phyloP scores from a whole-genome alignment of 2,797 vertebrate genomes.

The Cyprinella venusta region DNA sequence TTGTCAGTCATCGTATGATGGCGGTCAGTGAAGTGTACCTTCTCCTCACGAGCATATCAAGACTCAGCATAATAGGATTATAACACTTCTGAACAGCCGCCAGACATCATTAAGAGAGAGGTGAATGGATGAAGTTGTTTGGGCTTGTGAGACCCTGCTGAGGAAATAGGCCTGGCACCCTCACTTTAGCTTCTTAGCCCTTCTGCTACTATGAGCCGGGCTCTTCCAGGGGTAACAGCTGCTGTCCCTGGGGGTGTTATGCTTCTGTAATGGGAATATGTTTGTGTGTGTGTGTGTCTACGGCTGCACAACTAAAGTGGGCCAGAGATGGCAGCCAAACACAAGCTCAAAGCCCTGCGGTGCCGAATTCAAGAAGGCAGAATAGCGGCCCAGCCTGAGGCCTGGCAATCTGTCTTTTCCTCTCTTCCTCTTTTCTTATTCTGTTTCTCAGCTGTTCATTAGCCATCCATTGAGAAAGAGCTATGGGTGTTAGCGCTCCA shows the following conservation, averaged over 20 bases:
- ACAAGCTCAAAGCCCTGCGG: constrained; percentile 71
- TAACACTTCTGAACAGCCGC: constrained; percentile 40
- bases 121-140: constrained; percentile 60
- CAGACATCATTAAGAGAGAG: constrained; percentile 66
- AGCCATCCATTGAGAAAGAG: constrained; percentile 59
- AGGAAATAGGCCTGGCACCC: constrained; percentile 46
- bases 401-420: constrained; percentile 68
- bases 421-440: constrained; percentile 55
- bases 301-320: constrained; percentile 52
- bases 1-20: background rate
- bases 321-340: constrained; percentile 71
- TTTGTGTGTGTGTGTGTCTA: constrained; percentile 51
- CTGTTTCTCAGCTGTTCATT: constrained; percentile 67
- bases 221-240: constrained; percentile 67
- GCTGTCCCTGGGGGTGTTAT: constrained; percentile 66
- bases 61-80: constrained; percentile 73
- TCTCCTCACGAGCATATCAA: constrained; percentile 54
- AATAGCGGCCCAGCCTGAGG: constrained; percentile 65
- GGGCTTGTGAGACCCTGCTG: constrained; percentile 50
- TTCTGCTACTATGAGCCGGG: constrained; percentile 62
- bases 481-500: constrained; percentile 38
- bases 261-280: constrained; percentile 63
- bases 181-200: constrained; percentile 40
- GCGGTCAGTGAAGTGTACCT: background rate
- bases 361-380: constrained; percentile 71